phyloP scores from a whole-genome alignment of 53 echinoderm and acorn worm species.

The Echinarachnius parma region DNA sequence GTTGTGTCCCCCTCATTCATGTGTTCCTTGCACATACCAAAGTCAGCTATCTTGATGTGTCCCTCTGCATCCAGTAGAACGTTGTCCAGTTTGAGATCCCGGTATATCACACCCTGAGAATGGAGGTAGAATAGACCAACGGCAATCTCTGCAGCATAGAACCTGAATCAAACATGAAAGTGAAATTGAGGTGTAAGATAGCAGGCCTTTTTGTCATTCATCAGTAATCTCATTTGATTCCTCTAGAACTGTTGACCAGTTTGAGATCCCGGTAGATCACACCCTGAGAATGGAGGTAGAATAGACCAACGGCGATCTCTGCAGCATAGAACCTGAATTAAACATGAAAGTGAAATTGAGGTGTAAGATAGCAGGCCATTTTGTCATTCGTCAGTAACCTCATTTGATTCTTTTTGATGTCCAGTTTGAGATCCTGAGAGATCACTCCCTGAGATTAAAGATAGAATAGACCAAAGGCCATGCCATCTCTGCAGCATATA shows the following conservation, averaged over 20 bases:
- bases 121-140: conserved; percentile 97
- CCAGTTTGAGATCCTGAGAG: no score
- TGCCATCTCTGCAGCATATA: no score
- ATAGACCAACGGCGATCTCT: conserved; percentile 92
- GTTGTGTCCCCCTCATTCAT: conserved; percentile 90
- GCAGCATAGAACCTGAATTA: conserved; percentile 97
- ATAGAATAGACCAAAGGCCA: no score
- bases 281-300: conserved; percentile 90
- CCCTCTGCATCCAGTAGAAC: conserved; percentile 90
- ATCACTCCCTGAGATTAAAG: no score
- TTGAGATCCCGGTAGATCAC: conserved; percentile 95
- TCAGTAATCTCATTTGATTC: no score
- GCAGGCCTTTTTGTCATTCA: no score
- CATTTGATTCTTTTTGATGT: no score
- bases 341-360: no score
- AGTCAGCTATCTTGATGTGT: conserved; percentile 99
- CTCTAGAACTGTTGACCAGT: no score
- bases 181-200: no score
- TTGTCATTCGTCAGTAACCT: no score
- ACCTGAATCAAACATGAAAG: conserved; percentile 42
- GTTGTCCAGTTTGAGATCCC: conserved; percentile 97
- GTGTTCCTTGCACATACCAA: conserved; percentile 98
- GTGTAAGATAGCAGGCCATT: no score
- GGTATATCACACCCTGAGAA: conserved; percentile 82
- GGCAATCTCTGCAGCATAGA: conserved; percentile 98